Percentiles rank a stretch among this genome's conserved stretches.
Evolutionary conservation across 2,113 vertebrate genomes (phyloP).

Genomic region (Plecotus auritus): DNA sequence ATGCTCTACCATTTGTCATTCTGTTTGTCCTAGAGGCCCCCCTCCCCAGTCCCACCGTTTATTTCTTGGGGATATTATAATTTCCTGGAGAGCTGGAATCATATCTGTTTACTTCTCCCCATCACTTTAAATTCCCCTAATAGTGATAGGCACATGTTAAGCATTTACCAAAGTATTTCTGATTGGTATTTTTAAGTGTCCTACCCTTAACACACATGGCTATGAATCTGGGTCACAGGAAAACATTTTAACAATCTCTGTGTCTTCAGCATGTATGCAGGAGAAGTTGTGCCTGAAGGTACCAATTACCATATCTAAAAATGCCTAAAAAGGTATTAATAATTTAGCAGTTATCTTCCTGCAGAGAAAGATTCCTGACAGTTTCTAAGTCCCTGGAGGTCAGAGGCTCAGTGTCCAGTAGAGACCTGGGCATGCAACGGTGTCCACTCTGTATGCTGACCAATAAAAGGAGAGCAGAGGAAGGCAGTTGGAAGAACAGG

Average conservation of each 20-base stretch:
- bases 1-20: neutral
- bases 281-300: constrained; percentile 38
- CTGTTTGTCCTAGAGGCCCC: neutral
- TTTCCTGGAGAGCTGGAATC: neutral
- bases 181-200: neutral
- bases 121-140: neutral
- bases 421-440: neutral
- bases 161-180: constrained; percentile 30
- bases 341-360: constrained; percentile 39
- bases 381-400: neutral
- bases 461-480: neutral
- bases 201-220: neutral
- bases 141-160: neutral
- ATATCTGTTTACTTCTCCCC: neutral
- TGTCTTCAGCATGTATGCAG: neutral
- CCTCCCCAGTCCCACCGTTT: neutral
- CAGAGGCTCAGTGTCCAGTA: neutral
- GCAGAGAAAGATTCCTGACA: neutral
- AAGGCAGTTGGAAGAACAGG: neutral
- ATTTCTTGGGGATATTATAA: neutral
- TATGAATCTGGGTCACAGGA: constrained; percentile 46
- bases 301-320: constrained; percentile 60
- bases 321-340: constrained; percentile 42
- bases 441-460: neutral
- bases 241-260: neutral